Base-by-base conservation (phyloP, 2,113 vertebrate species). In the Planiliza haematocheilus region DNA sequence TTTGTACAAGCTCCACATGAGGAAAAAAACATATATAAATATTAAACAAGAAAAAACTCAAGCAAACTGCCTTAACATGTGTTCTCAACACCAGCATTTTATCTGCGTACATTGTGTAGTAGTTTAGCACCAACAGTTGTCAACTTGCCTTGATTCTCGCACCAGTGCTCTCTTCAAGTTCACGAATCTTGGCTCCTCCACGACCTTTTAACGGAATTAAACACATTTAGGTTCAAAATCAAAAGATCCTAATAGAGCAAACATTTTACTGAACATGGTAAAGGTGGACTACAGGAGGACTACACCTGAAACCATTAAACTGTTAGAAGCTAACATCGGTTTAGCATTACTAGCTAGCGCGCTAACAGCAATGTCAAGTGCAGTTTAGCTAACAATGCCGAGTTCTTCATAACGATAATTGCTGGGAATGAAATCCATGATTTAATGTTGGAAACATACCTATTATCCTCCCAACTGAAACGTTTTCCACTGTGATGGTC, bases 111-210 rank as follows among this genome's bases (percentile, higher is more conserved):
- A 4, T 42, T 3, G 4, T 49, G 34, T 7, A 1, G 3, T 18
- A 21, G 7, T 30, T 43, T 50, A 3, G 55, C 2, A 53, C 10
- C 1, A 61, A 5, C 30, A 18, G 9, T 9, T 3, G 14, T 37
- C 1, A 49, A 69, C 63, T 82, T 95, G 93, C 97, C 94, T 97
- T 95, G 89, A 99, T 97, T 89, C 91, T 95, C 10, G 96, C 93
- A 67, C 95, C 95, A 0, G 94, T 95, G 48, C 64, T 90, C 70
- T 94, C 94, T 75, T 99, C 92, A 43, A 99, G 93, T 70, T 98
- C 94, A 82, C 93, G 95, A 59, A 98, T 95, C 93, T 94, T 98
- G 67, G 89, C 75, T 71, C 97, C 97, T 20, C 96, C 96, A 0
- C 93, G 94, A 89, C 97, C 97, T 99, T 86, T 8, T 24, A 65